Base-by-base conservation (phyloP, 2,113 vertebrate species). In the Chaetops frenatus region DNA sequence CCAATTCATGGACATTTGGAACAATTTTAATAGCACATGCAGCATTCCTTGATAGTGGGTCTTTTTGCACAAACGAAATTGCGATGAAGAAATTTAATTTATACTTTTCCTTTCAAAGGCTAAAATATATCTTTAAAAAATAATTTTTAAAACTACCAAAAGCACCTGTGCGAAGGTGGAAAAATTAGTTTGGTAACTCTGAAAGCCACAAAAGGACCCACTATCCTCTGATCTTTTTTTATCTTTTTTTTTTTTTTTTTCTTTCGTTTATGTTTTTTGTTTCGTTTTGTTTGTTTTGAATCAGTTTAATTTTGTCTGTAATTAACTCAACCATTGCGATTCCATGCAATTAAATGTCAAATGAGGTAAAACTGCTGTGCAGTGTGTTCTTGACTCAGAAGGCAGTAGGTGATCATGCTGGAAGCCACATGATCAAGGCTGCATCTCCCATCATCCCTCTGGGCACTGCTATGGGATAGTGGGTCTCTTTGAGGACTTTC, bases 401-500 rank as follows among this genome's bases (percentile, higher is more conserved):
- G 98, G 98, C 98, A 99, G 98, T 98, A 98, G 98, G 94, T 98
- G 98, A 98, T 98, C 98, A 98, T 98, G 98, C 98, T 98, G 98
- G 98, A 98, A 98, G 98, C 95, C 98, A 98, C 98, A 99, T 98
- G 98, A 99, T 98, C 98, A 99, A 97, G 98, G 98, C 98, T 98
- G 98, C 98, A 99, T 99, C 98, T 99, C 98, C 98, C 98, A 98
- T 98, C 98, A 98, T 99, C 98, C 98, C 98, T 98, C 98, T 98
- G 98, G 98, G 98, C 98, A 98, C 98, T 98, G 98, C 98, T 98
- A 98, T 98, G 99, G 99, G 99, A 99, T 99, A 99, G 99, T 99
- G 99, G 99, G 99, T 99, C 99, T 99, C 99, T 99, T 99, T 99
- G 99, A 99, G 99, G 99, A 99, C 99, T 99, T 99, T 99, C 99